phyloP scores from a whole-genome alignment of 2,797 vertebrate species.

The Neomorphus geoffroyi region DNA sequence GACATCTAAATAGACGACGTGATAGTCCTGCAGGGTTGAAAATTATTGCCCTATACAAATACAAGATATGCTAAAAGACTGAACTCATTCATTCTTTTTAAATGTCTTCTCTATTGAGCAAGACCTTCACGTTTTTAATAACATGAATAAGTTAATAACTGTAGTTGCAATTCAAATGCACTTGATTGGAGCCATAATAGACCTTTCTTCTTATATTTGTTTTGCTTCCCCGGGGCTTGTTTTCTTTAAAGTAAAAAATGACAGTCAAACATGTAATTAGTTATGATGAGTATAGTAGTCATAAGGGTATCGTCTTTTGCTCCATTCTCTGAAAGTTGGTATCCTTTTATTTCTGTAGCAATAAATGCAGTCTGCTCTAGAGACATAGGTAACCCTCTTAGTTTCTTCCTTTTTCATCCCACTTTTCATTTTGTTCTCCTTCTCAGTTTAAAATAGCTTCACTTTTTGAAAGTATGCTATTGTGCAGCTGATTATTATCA shows the following conservation, averaged over 20 bases:
- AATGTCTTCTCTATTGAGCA: not conserved
- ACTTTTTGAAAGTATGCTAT: not conserved
- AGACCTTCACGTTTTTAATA: slow-evolving; percentile 13
- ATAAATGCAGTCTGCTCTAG: not conserved
- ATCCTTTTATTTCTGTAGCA: not conserved
- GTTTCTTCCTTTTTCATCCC: not conserved
- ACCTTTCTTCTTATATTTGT: slow-evolving; percentile 31
- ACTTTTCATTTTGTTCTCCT: not conserved
- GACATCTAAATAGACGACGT: not conserved
- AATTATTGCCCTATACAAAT: not conserved
- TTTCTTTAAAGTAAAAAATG: slow-evolving; percentile 52
- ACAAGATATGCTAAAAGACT: not conserved
- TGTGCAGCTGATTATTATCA: not conserved
- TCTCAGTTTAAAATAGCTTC: not conserved
- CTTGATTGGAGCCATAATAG: slow-evolving; percentile 34
- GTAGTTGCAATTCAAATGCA: slow-evolving; percentile 1
- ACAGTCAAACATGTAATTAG: slow-evolving; percentile 54
- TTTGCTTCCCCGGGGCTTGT: slow-evolving; percentile 47
- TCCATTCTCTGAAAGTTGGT: slow-evolving; percentile 8
- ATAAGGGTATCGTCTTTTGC: not conserved
- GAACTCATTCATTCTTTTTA: not conserved
- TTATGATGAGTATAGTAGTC: slow-evolving; percentile 1
- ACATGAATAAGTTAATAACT: not conserved
- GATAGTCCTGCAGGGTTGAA: not conserved
- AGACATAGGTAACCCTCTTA: not conserved